phyloP scores from a whole-genome alignment of 2,888 invertebrate species.

The Aleiodes alternator region DNA sequence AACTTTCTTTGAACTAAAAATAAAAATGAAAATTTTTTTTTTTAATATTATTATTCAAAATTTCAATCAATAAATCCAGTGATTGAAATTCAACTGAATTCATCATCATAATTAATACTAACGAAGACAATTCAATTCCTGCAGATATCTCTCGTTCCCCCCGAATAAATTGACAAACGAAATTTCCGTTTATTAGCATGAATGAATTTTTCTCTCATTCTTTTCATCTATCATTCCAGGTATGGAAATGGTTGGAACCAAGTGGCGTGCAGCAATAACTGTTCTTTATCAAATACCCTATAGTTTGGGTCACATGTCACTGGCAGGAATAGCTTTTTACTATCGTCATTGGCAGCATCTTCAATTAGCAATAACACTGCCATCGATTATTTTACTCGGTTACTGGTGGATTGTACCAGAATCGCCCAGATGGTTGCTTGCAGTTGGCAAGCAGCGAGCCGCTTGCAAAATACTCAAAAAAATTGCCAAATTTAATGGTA shows the following conservation, averaged over 20 bases:
- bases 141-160: too few species aligned
- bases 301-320: conserved; percentile 81
- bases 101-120: not conserved
- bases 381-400: conserved; percentile 79
- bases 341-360: conserved; percentile 82
- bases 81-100: too few species aligned
- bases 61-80: not conserved
- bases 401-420: conserved; percentile 86
- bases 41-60: not conserved
- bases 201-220: not conserved
- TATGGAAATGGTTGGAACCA: conserved; percentile 76
- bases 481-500: conserved; percentile 78
- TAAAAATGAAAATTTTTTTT: not conserved
- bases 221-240: conserved; percentile 63
- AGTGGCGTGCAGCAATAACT: conserved; percentile 79
- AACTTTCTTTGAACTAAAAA: not conserved
- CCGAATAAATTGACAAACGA: too few species aligned
- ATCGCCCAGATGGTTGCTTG: conserved; percentile 87
- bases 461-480: conserved; percentile 80
- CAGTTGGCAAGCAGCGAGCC: conserved; percentile 80
- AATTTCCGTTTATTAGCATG: not conserved
- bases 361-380: conserved; percentile 82
- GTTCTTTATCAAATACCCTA: conserved; percentile 84
- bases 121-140: not conserved
- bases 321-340: conserved; percentile 81